phyloP scores from a whole-genome alignment of 2,797 vertebrate genomes.

The Vultur gryphus region DNA sequence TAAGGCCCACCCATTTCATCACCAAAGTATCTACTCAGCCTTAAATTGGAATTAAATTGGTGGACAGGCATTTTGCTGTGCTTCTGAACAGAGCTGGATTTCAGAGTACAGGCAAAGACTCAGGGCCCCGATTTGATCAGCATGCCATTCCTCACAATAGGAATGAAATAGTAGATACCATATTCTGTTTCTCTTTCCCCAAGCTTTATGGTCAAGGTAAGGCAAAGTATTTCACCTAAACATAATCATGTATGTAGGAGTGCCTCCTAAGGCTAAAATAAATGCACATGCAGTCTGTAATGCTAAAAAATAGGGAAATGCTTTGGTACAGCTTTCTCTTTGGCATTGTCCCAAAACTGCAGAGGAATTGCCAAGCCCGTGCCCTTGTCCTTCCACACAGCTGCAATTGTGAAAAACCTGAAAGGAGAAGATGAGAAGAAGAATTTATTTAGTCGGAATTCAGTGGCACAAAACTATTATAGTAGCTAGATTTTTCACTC shows the following conservation, averaged over 20 bases:
- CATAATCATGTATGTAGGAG: constrained; percentile 80
- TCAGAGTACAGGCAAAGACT: neutral
- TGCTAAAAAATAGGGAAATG: constrained; percentile 81
- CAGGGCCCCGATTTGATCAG: neutral
- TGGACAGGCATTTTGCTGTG: neutral
- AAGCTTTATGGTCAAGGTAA: neutral
- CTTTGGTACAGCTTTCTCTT: constrained; percentile 77
- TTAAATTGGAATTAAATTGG: neutral
- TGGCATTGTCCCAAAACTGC: constrained; percentile 83
- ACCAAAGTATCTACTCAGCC: neutral
- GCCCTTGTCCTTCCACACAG: constrained; percentile 76
- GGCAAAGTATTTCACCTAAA: constrained; percentile 79
- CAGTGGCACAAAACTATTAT: neutral
- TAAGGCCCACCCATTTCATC: neutral
- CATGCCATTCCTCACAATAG: neutral
- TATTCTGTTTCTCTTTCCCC: neutral
- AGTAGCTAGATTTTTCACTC: neutral
- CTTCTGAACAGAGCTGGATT: neutral
- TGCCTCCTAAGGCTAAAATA: constrained; percentile 75
- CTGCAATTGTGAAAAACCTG: constrained; percentile 90
- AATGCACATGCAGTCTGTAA: constrained; percentile 78
- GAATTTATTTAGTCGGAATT: neutral
- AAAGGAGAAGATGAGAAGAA: constrained; percentile 33
- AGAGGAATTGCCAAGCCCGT: constrained; percentile 72
- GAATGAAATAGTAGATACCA: neutral